phyloP scores from a whole-genome alignment of 2,888 invertebrate species.

The Drepana falcataria region DNA sequence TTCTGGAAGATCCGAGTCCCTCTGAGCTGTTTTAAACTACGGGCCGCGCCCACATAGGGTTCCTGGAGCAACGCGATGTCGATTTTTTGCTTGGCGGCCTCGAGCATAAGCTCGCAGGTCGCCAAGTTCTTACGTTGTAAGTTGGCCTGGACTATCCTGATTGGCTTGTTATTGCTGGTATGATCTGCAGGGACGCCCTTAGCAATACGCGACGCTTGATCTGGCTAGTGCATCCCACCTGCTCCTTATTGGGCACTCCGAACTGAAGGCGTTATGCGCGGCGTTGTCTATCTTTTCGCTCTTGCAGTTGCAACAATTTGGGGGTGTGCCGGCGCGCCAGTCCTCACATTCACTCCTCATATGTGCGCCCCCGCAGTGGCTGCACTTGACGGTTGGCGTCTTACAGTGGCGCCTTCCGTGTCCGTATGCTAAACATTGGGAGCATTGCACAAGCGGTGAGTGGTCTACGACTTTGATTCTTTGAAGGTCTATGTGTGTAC shows the following conservation, averaged over 20 bases:
- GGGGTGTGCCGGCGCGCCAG: neutral
- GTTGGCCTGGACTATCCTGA: too few species aligned
- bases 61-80: too few species aligned
- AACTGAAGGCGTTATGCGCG: slow-evolving; percentile 2
- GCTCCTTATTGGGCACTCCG: neutral
- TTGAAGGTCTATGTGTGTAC: slow-evolving; percentile 5
- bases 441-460: slow-evolving; percentile 16
- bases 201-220: too few species aligned
- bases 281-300: neutral
- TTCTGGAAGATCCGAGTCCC: too few species aligned
- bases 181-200: too few species aligned
- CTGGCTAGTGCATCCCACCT: slow-evolving; percentile 24
- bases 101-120: too few species aligned
- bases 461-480: slow-evolving; percentile 8
- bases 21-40: too few species aligned
- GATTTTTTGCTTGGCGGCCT: too few species aligned
- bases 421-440: slow-evolving; percentile 14
- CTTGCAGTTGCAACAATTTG: neutral
- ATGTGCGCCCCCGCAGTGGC: slow-evolving; percentile 19
- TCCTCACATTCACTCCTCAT: slow-evolving; percentile 4
- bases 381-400: slow-evolving; percentile 10
- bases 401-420: slow-evolving; percentile 12
- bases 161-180: too few species aligned
- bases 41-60: too few species aligned
- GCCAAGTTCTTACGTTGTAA: too few species aligned